phyloP scores from a whole-genome alignment of 1,140 invertebrate species.

The Megalonaias nervosa region DNA sequence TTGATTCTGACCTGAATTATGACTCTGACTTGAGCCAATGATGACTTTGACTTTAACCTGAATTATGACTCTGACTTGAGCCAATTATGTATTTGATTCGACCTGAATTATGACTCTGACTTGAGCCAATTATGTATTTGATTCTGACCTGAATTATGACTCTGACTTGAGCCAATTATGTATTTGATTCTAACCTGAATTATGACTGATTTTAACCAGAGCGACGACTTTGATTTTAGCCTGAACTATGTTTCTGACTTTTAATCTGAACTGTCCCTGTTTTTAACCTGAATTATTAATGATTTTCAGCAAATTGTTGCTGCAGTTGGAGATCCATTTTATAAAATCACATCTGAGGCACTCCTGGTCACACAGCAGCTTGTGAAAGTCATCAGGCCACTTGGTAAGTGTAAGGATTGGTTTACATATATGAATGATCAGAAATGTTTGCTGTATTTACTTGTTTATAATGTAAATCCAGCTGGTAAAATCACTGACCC shows the following conservation, averaged over 20 bases:
- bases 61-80: background rate
- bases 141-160: no score
- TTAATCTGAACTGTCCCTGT: background rate
- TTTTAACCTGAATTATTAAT: background rate
- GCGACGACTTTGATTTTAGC: background rate
- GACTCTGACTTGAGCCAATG: no score
- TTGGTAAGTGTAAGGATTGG: conserved; percentile 75
- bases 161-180: background rate
- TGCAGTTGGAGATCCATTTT: conserved; percentile 95
- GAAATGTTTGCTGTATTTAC: no score
- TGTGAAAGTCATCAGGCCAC: conserved; percentile 93
- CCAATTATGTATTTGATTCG: conserved; percentile 14
- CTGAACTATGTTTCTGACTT: background rate
- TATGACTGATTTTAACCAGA: background rate
- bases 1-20: no score
- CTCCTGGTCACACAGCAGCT: conserved; percentile 93
- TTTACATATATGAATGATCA: background rate
- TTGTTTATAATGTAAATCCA: no score
- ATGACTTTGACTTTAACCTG: background rate
- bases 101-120: conserved; percentile 79
- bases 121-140: background rate
- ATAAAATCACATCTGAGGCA: conserved; percentile 98
- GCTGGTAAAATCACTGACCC: no score
- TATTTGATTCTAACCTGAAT: no score
- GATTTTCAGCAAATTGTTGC: conserved; percentile 81